A percentile compares a stretch with the other conserved stretches of the same genome.
phyloP scores from a whole-genome alignment of 2,888 invertebrate genomes.

The Chloroclysta siterata region DNA sequence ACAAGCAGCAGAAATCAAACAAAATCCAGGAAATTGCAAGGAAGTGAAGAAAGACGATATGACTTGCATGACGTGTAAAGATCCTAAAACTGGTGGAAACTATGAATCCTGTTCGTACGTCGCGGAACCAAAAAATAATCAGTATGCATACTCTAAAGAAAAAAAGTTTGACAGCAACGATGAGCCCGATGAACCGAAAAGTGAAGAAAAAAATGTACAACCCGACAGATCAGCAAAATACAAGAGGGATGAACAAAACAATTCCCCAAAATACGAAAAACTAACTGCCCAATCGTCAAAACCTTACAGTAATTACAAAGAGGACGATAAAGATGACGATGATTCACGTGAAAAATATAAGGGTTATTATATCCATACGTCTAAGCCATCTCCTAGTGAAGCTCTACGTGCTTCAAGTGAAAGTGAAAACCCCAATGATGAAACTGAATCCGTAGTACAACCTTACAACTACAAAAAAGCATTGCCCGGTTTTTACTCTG shows the following conservation, averaged over 20 bases:
- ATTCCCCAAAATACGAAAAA: conserved; percentile 60
- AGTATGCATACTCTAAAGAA: conserved; percentile 88
- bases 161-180: conserved; percentile 86
- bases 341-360: conserved; percentile 71
- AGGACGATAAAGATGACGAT: conserved; percentile 53
- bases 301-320: conserved; percentile 58
- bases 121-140: conserved; percentile 89
- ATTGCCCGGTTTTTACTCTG: conserved; percentile 79
- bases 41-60: conserved; percentile 87
- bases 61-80: conserved; percentile 90
- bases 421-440: conserved; percentile 68
- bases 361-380: conserved; percentile 69
- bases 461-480: conserved; percentile 78
- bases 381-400: conserved; percentile 72
- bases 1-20: conserved; percentile 86
- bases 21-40: conserved; percentile 87
- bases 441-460: conserved; percentile 59
- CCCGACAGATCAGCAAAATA: conserved; percentile 65
- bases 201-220: conserved; percentile 68
- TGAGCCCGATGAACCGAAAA: conserved; percentile 79
- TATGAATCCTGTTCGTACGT: conserved; percentile 93
- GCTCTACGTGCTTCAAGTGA: conserved; percentile 59
- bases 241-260: conserved; percentile 57
- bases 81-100: conserved; percentile 89
- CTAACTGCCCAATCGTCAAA: conserved; percentile 56